Evolutionary conservation across 2,113 vertebrate species (phyloP).

Genomic region (Arothron firmamentum): DNA sequence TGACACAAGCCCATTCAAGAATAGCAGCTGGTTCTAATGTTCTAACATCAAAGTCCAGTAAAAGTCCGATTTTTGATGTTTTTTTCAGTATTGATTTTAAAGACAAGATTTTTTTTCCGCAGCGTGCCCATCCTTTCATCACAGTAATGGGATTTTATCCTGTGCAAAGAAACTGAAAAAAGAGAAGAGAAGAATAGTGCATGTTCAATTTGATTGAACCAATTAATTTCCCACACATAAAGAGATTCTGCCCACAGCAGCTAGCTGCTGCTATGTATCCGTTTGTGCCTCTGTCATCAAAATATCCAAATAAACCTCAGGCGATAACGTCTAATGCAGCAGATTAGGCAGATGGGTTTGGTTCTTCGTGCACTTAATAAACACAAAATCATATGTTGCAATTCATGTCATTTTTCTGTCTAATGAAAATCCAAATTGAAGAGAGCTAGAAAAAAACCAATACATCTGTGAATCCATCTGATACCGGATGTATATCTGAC

Average conservation of each 20-base stretch:
- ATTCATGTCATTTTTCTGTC: not conserved
- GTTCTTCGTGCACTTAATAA: not conserved
- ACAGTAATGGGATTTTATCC: slow-evolving; percentile 34
- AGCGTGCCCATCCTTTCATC: slow-evolving; percentile 28
- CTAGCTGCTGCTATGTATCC: no score
- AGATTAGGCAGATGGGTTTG: not conserved
- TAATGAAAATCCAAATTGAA: not conserved
- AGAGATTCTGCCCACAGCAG: not conserved
- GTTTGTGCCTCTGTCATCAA: not conserved
- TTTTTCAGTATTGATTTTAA: slow-evolving; percentile 52
- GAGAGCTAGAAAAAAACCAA: not conserved
- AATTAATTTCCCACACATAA: not conserved
- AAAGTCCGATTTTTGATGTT: slow-evolving; percentile 38
- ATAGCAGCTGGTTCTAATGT: slow-evolving; percentile 22
- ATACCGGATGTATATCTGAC: slow-evolving; percentile 30
- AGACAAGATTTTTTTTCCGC: slow-evolving; percentile 32
- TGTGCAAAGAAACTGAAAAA: slow-evolving; percentile 19
- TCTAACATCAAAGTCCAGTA: slow-evolving; percentile 28
- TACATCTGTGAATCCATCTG: no score
- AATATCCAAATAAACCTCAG: not conserved
- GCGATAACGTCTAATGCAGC: not conserved
- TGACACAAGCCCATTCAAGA: slow-evolving; percentile 25
- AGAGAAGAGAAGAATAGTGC: slow-evolving; percentile 21
- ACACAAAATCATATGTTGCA: not conserved
- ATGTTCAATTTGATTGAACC: slow-evolving; percentile 2